phyloP scores from a whole-genome alignment of 2,888 invertebrate genomes.

The Pegoplata infirma region DNA sequence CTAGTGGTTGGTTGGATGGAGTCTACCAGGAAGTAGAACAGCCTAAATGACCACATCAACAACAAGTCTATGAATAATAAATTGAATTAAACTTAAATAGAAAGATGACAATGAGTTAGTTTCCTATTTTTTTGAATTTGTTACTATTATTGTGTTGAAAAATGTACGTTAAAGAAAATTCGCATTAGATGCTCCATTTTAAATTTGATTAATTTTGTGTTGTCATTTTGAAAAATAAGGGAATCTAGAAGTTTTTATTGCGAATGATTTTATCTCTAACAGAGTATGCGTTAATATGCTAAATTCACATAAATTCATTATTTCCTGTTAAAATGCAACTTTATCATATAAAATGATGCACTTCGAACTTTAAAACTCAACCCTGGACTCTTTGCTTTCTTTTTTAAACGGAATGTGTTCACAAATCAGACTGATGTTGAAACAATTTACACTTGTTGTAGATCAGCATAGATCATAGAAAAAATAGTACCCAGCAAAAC shows the following conservation, averaged over 20 bases:
- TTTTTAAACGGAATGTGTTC: too few relatives aligned
- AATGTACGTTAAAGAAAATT: constrained; percentile 28
- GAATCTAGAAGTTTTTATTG: constrained; percentile 30
- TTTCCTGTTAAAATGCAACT: constrained; percentile 20
- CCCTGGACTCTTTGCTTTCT: too few relatives aligned
- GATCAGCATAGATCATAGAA: too few relatives aligned
- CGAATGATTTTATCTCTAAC: constrained; percentile 18
- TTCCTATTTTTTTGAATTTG: constrained; percentile 28
- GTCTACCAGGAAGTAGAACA: constrained; percentile 63
- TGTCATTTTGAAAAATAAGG: constrained; percentile 15
- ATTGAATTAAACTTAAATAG: constrained; percentile 61
- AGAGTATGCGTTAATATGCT: not conserved
- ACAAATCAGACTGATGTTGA: too few relatives aligned
- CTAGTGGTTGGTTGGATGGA: constrained; percentile 40
- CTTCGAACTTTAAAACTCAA: too few relatives aligned
- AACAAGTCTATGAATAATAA: constrained; percentile 38
- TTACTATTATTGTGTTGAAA: too few relatives aligned
- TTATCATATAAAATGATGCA: too few relatives aligned
- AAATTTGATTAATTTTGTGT: not conserved
- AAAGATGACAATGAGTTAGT: constrained; percentile 61
- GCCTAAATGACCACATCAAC: constrained; percentile 42
- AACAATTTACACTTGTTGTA: too few relatives aligned
- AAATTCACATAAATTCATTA: not conserved
- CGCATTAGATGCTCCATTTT: constrained; percentile 42
- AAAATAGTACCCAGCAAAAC: too few relatives aligned